Evolutionary conservation across 2,113 vertebrate genomes (phyloP).

Genomic region (Parus major): DNA sequence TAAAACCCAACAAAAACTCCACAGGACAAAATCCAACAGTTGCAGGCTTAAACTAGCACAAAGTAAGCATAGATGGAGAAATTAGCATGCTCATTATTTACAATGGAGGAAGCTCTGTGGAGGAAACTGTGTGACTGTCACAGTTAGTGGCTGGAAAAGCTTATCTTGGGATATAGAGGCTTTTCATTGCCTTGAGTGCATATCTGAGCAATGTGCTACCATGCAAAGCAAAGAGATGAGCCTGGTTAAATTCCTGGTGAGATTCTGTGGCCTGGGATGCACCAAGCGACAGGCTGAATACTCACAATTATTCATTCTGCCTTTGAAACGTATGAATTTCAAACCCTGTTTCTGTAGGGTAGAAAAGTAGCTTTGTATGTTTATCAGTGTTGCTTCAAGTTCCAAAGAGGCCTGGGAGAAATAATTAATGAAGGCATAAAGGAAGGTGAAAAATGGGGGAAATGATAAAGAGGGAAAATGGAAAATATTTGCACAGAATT

Average conservation of each 20-base stretch:
- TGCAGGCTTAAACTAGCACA: background rate
- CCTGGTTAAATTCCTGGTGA: slow-evolving; percentile 6
- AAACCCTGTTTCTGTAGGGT: background rate
- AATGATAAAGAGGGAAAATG: background rate
- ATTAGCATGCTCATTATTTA: background rate
- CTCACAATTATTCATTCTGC: background rate
- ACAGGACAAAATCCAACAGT: background rate
- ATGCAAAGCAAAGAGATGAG: background rate
- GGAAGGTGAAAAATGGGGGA: background rate
- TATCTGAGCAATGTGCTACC: background rate
- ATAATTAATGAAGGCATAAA: background rate
- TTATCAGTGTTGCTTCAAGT: background rate
- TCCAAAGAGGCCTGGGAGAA: background rate
- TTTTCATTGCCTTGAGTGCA: background rate
- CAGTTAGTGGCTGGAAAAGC: background rate
- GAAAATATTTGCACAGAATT: background rate
- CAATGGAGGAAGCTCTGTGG: background rate
- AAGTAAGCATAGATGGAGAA: background rate
- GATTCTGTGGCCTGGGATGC: background rate
- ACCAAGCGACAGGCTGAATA: background rate
- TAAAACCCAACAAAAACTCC: accelerated
- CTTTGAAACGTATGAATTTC: background rate
- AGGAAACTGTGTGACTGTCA: background rate
- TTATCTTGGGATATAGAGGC: background rate
- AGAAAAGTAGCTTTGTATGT: background rate